A percentile compares a stretch with the other conserved stretches of the same genome.
Conservation (phyloP, 2,888 invertebrate genomes). For the Isoperla grammatica region DNA sequence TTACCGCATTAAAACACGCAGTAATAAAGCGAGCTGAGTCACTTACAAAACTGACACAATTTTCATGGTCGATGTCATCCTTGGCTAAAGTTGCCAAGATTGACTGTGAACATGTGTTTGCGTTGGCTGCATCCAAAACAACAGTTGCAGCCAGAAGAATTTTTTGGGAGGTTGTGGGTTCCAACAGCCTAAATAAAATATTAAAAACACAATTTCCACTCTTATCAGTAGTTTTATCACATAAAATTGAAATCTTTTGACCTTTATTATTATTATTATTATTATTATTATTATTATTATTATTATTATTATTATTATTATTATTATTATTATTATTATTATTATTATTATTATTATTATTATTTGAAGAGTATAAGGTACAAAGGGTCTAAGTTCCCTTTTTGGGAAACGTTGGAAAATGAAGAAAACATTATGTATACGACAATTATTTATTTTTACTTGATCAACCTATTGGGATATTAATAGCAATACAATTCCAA, state of each 20-base stretch:
- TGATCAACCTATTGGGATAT: no score
- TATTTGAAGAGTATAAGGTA: no score
- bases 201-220: constrained; percentile 21
- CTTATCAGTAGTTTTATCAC: constrained; percentile 23
- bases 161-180: constrained; percentile 7
- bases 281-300: no score
- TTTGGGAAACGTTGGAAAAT: no score
- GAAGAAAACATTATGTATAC: no score
- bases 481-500: no score
- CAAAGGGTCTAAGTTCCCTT: no score
- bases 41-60: constrained; percentile 12
- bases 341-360: no score
- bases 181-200: constrained; percentile 16
- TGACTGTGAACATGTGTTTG: constrained; percentile 8
- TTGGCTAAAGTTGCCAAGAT: constrained; percentile 8
- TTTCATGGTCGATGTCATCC: constrained; percentile 12
- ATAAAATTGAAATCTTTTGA: constrained; percentile 1
- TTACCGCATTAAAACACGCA: not conserved
- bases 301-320: no score
- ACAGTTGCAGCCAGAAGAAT: not conserved
- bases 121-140: constrained; percentile 17
- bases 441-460: no score
- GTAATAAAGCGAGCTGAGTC: constrained; percentile 22
- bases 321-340: no score
- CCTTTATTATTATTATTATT: no score